Evolutionary conservation across 1,140 invertebrate genomes (phyloP), one percentile per base, ranked within the genome.

Genomic region (Heliconius hewitsoni): DNA sequence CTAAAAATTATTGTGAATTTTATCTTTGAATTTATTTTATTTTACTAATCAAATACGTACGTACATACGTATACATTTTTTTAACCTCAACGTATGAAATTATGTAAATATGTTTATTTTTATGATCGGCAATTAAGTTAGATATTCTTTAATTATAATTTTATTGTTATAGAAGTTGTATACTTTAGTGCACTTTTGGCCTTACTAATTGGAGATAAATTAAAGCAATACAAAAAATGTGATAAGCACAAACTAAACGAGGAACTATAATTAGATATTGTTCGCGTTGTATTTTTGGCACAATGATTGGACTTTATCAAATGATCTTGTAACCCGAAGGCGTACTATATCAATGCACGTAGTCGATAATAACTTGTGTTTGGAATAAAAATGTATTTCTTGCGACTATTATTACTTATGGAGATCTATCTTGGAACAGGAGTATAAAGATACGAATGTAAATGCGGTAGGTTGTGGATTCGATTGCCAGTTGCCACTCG

Each of bases 321-420:
- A 76, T 90, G 89, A 90, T 89, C 87, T 88, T 82, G 79, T 90
- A 86, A 89, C 89, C 87, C 80, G 46, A 71, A 57, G 80, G 81
- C 81, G 85, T 76, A 73, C 13, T 72, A 57, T 80, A 85, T 85
- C 81, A 83, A 80, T 83, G 77, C 60, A 66, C 27, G 60, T 66
- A 66, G 23, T 66, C 5, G 23, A 66, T 66, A 66, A 66, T 30
- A 66, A 66, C 0, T 30, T 66, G 27, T 60, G 57, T 66, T 66
- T 66, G 11, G 60, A 66, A 66, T 66, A 4, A 27, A 60, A 60
- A 60, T 60, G n/a, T 66, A 23, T 30, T 66, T 66, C n/a, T 66
- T 72, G 70, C 18, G 6, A 72, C 13, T 66, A 66, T 66, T 30
- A 66, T 66, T 27, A 30, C 30, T 30, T 27, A 30, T 27, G 42